Evolutionary conservation across 2,113 vertebrate species (phyloP), one percentile per base, ranked within the genome.

Genomic region (Ailuropoda melanoleuca): DNA sequence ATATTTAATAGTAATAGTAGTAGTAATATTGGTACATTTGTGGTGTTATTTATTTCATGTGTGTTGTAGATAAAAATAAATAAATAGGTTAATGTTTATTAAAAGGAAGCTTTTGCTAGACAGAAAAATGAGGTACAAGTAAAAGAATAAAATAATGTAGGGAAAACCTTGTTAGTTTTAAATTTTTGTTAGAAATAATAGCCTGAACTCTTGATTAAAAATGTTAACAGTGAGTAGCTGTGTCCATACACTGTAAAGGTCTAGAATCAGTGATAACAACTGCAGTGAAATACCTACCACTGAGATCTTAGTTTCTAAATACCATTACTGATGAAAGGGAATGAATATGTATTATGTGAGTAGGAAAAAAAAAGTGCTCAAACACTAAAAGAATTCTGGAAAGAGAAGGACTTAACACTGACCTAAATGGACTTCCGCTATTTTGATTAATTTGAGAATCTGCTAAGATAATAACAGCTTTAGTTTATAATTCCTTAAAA

Each of bases 121-220:
- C 13, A 56, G 56, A 60, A 26, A 43, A 58, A 81, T 86, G 8
- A 82, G 4, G 1, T n/a, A 64, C 11, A 23, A 55, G 84, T 72
- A 70, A 24, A 94, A 95, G 43, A 75, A 82, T n/a, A 82, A 58
- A 39, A 60, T 8, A 60, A 78, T 7, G 14, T 37, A 68, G 19
- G n/a, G 39, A 91, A 84, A 80, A 13, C 1, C 10, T 4, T 26
- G 12, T 50, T 83, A 60, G 24, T 62, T 1, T 39, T 64, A 89
- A 91, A 26, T 64, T 81, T 94, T 83, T 66, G 62, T 34, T 94
- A 78, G 26, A 72, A 92, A 84, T 78, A 80, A n/a, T 70, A 84
- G 4, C 31, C 72, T 55, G 43, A 60, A 74, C n/a, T 68, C 34
- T 31, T 95, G 0, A 58, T 60, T 70, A 29, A 91, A 64, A 87